Percentiles rank a stretch among this genome's conserved stretches.
Conservation (phyloP, 2,113 vertebrate genomes). For the Choloepus hoffmanni region DNA sequence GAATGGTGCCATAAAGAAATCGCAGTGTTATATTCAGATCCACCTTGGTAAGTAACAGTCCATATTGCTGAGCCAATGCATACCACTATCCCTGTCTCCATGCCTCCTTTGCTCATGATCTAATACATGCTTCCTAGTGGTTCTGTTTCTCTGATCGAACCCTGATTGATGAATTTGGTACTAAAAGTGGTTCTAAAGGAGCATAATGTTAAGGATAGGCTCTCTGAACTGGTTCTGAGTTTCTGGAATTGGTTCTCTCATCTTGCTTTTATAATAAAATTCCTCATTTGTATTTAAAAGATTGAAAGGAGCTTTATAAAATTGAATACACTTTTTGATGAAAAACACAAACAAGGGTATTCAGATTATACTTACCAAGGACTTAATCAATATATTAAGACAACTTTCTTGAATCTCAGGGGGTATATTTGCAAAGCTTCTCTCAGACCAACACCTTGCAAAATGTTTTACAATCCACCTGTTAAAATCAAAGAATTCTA, state of each 20-base stretch:
- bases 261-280: constrained; percentile 49
- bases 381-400: constrained; percentile 89
- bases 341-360: constrained; percentile 53
- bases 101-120: neutral
- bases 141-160: neutral
- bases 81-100: neutral
- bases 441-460: constrained; percentile 95
- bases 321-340: constrained; percentile 56
- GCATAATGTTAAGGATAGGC: neutral
- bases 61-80: neutral
- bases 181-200: neutral
- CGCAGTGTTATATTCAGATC: neutral
- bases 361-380: constrained; percentile 90
- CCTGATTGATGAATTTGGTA: neutral
- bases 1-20: neutral
- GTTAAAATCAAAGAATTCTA: constrained; percentile 74
- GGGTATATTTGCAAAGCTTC: constrained; percentile 93
- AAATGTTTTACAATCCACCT: constrained; percentile 95
- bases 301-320: constrained; percentile 48
- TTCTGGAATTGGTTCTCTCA: constrained; percentile 19
- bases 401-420: constrained; percentile 93
- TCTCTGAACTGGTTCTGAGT: constrained; percentile 10
- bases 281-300: constrained; percentile 30
- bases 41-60: neutral
- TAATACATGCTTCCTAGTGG: neutral